Conservation (phyloP, 1,140 invertebrate genomes). For the Caenorhabditis tropicalis region DNA sequence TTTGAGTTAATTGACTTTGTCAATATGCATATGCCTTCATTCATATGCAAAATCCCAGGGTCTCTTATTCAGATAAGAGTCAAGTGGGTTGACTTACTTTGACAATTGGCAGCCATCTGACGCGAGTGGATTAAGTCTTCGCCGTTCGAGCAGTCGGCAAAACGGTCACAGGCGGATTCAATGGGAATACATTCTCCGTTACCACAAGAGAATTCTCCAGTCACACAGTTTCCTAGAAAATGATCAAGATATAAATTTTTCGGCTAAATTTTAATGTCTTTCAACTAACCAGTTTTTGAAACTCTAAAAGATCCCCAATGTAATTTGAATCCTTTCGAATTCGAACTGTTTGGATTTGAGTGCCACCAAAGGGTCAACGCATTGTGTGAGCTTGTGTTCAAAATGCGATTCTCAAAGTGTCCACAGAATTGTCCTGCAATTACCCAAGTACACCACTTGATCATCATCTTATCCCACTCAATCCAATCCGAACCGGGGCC, state of each 20-base stretch:
- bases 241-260: no score
- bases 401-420: constrained; percentile 45
- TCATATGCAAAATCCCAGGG: constrained; percentile 6
- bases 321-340: constrained; percentile 53
- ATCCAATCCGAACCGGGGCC: not conserved
- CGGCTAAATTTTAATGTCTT: no score
- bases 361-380: constrained; percentile 61
- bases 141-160: constrained; percentile 55
- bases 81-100: constrained; percentile 51
- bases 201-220: constrained; percentile 52
- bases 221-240: constrained; percentile 32
- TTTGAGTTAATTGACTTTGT: not conserved
- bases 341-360: constrained; percentile 47
- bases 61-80: constrained; percentile 5
- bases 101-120: constrained; percentile 51
- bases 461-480: constrained; percentile 33
- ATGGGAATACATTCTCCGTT: constrained; percentile 57
- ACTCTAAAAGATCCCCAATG: constrained; percentile 51
- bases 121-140: constrained; percentile 47
- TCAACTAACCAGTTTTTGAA: constrained; percentile 22
- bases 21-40: constrained; percentile 14
- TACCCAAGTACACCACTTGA: constrained; percentile 39
- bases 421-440: constrained; percentile 58
- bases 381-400: constrained; percentile 53
- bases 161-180: constrained; percentile 57